Base-by-base conservation (phyloP, 2,888 invertebrate species). In the Odontocolon sp. region DNA sequence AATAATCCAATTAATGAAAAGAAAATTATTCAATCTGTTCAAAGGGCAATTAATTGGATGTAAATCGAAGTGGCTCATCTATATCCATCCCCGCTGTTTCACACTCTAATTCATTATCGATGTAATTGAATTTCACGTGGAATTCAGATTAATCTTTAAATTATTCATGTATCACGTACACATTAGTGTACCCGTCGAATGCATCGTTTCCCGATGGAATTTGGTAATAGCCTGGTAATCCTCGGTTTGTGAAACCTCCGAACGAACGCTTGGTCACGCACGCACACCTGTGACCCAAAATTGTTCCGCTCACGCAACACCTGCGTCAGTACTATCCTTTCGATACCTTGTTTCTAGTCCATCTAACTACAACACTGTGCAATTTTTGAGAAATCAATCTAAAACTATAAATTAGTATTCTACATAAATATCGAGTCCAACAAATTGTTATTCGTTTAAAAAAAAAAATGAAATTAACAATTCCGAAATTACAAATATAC, bases 221-320 rank as follows among this genome's bases (percentile, higher is more conserved):
- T 69, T 26, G 9, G 64, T 11, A 36, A 40, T 42, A 36, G 23
- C 54, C 56, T 38, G 11, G 33, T 11, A 26, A n/a, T n/a, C 16
- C 45, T 21, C 21, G 14, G 18, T 42, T 42, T 18, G 52, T n/a
- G 28, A 28, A 9, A n/a, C n/a, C n/a, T n/a, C 28, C 14, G 42
- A 9, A 16, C 14, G 36, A 47, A 56, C 40, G 28, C 42, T 9
- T 38, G 28, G 28, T 59, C 40, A 63, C 63, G 16, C 66, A 16
- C 45, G 56, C 52, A 57, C 67, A 71, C 75, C 61, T 63, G 75
- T 61, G 67, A 75, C 38, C 33, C 75, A 21, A 64, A 71, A 75
- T 78, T 61, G 50, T 11, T 57, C 33, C 63, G 45, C 72, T 75
- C 78, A 78, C 67, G 75, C 75, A 59, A 78, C 75, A 78, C 75